Base-by-base conservation (phyloP, 1,140 invertebrate genomes). In the Drosophila nigrodunni region DNA sequence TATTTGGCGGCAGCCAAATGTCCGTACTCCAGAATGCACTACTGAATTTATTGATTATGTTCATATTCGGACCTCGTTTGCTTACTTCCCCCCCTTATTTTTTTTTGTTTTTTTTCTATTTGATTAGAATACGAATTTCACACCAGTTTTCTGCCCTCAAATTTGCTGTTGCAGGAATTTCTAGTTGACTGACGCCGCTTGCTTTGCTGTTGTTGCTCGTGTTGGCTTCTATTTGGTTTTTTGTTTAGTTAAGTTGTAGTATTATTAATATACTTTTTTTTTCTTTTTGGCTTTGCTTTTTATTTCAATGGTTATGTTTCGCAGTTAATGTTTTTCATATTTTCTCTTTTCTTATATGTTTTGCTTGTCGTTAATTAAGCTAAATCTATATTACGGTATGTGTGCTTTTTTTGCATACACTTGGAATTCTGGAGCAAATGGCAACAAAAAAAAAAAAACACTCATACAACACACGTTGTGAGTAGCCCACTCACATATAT, bases 1-100 rank as follows among this genome's bases (percentile, higher is more conserved):
- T 96, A 92, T 97, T 97, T 71, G 97, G 97, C 67, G 97, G 97
- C 83, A 98, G 94, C 97, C 97, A 98, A 83, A 98, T 93, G 83
- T 95, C 93, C 81, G 96, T 95, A 83, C 95, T 95, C 97, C 97
- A 98, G 93, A 98, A 97, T 77, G 93, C 93, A 87, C 95, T 93
- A 37, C 67, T 79, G 34, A 92, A 60, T 59, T 76, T 78, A 78
- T 79, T 83, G 55, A 92, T 70, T 80, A 91, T 50, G 30, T 91
- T 74, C 91, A 92, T 92, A 35, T 18, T 81, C 57, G 21, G 34
- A 13, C 10, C 52, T 30, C 25, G 25, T 30, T 30, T 2, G 15
- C 3, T 18, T 15, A 15, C 2, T 18, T 46, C 25, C 5, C 25
- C 18, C 18, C 18, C 18, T 21, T 21, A 21, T 21, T 57, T 30